Base-by-base conservation (phyloP, 2,797 vertebrate genomes). In the Danio aesculapii region DNA sequence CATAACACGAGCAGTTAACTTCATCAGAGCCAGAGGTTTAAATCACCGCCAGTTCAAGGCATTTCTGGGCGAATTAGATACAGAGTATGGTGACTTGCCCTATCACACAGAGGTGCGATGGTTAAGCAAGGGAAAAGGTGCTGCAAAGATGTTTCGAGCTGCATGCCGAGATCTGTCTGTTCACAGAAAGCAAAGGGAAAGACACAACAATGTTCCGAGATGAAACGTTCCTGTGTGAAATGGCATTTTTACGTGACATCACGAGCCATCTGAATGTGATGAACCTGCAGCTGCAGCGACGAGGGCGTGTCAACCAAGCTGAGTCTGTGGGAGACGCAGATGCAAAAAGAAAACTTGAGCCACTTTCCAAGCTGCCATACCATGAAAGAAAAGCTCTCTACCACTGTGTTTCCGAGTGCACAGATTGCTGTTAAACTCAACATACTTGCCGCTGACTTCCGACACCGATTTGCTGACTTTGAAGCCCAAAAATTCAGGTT, bases 161-260 rank as follows among this genome's bases (percentile, higher is more conserved):
- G 2, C 0, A 62, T 63, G 17, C 53, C 21, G 58, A 84, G 63
- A 81, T 72, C 16, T 57, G 57, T 72, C 66, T 49, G 63, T 75
- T 84, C 47, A 68, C 71, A 64, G 72, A 84, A 41, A 80, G 49
- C 66, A 76, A 76, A 64, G 66, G 63, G 59, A 80, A 79, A 41
- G 53, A 59, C 62, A 43, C 61, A 57, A 49, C 43, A 59, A 43
- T 21, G 52, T 39, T 73, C 55, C 10, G 44, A 21, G 77, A 79
- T n/a, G 11, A 78, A 69, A 69, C 19, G 39, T 71, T 62, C 49
- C 44, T 61, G 19, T 47, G 53, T 71, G 77, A 67, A 19, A 3
- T 82, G 62, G 52, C 69, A 0, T 84, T 86, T 84, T 13, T 89
- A 64, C 82, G 81, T 67, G 81, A 85, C 64, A 82, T 84, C 13